phyloP scores from a whole-genome alignment of 2,113 vertebrate species.

The Acrocephalus kingi region DNA sequence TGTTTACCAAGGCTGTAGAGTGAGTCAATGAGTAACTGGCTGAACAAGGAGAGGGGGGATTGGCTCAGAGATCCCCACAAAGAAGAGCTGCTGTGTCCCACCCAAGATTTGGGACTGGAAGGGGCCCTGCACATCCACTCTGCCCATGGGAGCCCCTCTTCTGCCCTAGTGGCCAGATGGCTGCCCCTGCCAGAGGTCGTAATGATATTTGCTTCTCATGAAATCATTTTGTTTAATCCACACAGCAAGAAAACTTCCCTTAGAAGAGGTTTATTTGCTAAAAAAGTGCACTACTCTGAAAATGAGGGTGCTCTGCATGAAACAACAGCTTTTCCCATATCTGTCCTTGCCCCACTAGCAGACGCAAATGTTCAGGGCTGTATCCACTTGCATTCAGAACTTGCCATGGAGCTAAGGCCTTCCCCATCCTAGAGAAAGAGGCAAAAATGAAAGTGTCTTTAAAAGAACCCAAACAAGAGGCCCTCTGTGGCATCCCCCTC shows the following conservation, averaged over 20 bases:
- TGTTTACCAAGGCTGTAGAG: conserved; percentile 15
- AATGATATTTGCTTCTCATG: not conserved
- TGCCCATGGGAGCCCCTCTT: not conserved
- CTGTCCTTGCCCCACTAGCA: not conserved
- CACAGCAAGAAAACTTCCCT: not conserved
- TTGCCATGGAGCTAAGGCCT: not conserved
- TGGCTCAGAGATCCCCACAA: fast-evolving
- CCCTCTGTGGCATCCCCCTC: not conserved
- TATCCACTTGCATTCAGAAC: not conserved
- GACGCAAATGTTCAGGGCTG: not conserved
- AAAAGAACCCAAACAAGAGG: not conserved
- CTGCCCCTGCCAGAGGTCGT: not conserved
- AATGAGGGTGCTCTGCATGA: not conserved
- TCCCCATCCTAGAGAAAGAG: not conserved
- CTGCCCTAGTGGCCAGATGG: not conserved
- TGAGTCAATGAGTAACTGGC: not conserved
- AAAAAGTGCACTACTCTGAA: not conserved
- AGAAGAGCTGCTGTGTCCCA: not conserved
- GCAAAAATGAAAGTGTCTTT: not conserved
- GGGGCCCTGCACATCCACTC: not conserved
- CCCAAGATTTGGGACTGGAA: not conserved
- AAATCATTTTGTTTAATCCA: not conserved
- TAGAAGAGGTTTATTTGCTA: not conserved
- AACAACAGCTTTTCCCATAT: not conserved
- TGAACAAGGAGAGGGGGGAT: not conserved